Base-by-base conservation (phyloP, 2,888 invertebrate species). In the Odontocolon sp. region DNA sequence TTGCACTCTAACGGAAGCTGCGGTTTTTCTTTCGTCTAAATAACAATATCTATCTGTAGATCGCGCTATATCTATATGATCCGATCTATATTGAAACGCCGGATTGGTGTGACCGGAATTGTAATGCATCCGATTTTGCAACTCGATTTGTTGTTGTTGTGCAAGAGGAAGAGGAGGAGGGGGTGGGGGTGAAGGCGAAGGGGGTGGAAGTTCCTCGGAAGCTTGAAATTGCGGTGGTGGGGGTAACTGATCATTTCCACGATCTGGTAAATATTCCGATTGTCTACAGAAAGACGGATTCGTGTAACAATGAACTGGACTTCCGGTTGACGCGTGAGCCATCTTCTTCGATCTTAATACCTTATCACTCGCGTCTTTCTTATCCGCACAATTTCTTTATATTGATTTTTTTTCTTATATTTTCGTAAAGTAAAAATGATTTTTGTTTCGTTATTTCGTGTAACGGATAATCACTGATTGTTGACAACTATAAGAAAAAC, bases 201-300 rank as follows among this genome's bases (percentile, higher is more conserved):
- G 82, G 9, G 84, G 81, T 2, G 83, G 80, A 11, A 69, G 78
- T 2, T 75, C 77, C 2, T 87, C 86, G 61, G 16, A 64, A n/a
- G 78, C 79, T 76, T 85, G 84, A 57, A 86, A 85, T 11, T 84
- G 84, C 9, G 87, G 87, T n/a, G 85, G 88, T 63, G 92, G 92
- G 77, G 92, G 91, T 6, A 89, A 89, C 73, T 91, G 92, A 28
- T 91, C 84, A 80, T 90, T 83, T 81, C 83, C 69, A 2, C 80
- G 85, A 64, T 83, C 84, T 0, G 90, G 91, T 80, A 92, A 92
- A 81, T 92, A 94, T 86, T 96, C 96, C 87, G 95, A 95, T 90
- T 95, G 94, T 26, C 94, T 93, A 87, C 95, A 95, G 87, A 96
- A 96, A 0, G 95, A 95, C 64, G 95, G 95, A 87, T 96, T 96